Evolutionary conservation across 2,888 invertebrate genomes (phyloP).

Genomic region (Oegoconia quadripuncta): DNA sequence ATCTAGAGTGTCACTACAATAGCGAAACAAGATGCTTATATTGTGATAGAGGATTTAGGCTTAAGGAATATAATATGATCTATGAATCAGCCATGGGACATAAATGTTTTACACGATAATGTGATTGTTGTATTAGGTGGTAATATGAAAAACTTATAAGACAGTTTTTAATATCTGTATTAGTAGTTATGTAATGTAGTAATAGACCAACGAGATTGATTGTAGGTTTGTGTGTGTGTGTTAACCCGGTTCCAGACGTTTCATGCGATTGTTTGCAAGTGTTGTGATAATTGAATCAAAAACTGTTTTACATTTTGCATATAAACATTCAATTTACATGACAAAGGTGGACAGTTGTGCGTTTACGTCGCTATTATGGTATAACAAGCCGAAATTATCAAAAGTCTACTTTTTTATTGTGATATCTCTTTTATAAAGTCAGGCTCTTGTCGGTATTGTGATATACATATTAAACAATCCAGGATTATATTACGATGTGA

Average conservation of each 20-base stretch:
- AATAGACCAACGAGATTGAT: conserved; percentile 43
- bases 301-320: too few relatives aligned
- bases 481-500: too few relatives aligned
- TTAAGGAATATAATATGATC: conserved; percentile 6
- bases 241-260: too few relatives aligned
- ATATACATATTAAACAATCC: too few relatives aligned
- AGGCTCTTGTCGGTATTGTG: too few relatives aligned
- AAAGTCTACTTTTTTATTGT: too few relatives aligned
- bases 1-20: conserved; percentile 20
- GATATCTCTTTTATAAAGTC: too few relatives aligned
- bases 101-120: conserved; percentile 13
- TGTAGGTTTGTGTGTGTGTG: conserved; percentile 63
- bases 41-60: conserved; percentile 7
- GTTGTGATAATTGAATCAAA: too few relatives aligned
- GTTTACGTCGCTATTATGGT: too few relatives aligned
- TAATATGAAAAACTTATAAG: conserved; percentile 31
- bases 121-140: conserved; percentile 1
- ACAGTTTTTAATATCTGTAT: conserved; percentile 34
- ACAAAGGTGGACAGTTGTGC: too few relatives aligned
- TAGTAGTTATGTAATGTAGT: conserved; percentile 42
- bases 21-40: conserved; percentile 19
- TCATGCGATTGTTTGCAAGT: conserved; percentile 60
- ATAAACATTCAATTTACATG: too few relatives aligned
- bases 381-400: too few relatives aligned
- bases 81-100: conserved; percentile 4